Base-by-base conservation (phyloP, 2,888 invertebrate species). In the Agrypnus murinus region DNA sequence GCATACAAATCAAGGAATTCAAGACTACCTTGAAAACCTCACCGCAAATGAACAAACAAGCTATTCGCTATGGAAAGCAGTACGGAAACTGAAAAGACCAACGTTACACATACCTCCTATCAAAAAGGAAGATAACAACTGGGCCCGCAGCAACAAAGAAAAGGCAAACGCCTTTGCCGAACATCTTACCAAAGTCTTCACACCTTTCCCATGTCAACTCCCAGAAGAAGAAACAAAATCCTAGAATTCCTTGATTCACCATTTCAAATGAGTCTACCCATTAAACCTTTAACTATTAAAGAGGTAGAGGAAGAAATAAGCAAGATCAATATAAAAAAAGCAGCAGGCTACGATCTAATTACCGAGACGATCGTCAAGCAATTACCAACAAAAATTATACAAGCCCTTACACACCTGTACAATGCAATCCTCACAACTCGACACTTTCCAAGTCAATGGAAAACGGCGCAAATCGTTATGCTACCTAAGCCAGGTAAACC, bases 21-120 rank as follows among this genome's bases (percentile, higher is more conserved):
- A 67, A 45, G 15, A 46, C 15, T 62, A 66, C 45, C 10, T 66
- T 31, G 15, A 43, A 19, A 66, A 66, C 38, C 36, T 60, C 17
- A 59, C 55, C 43, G 60, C 65, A 12, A 36, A 6, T 48, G 0
- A 40, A n/a, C 32, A 40, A 25, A 53, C 38, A 34, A 63, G 76
- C 14, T 77, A 77, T 57, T 78, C 75, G 0, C 59, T 79, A 15
- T 79, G 77, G 74, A 78, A 77, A 64, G 73, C 71, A 4, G 75
- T 75, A 1, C 75, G 64, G 67, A 63, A 69, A 17, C 40, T 77
- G 17, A 75, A 77, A 53, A 57, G 59, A 15, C 74, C 73, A n/a
- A 53, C 57, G 43, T n/a, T 31, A 25, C 45, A 45, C 10, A 43
- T 38, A 43, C 65, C 58, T n/a, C 57, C 65, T 57, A 55, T 57